These are phyloP conservation scores for Ochropacha duplaris DNA, from an alignment of 2,888 invertebrate genomes.

Conservation along the genomic window DNA sequence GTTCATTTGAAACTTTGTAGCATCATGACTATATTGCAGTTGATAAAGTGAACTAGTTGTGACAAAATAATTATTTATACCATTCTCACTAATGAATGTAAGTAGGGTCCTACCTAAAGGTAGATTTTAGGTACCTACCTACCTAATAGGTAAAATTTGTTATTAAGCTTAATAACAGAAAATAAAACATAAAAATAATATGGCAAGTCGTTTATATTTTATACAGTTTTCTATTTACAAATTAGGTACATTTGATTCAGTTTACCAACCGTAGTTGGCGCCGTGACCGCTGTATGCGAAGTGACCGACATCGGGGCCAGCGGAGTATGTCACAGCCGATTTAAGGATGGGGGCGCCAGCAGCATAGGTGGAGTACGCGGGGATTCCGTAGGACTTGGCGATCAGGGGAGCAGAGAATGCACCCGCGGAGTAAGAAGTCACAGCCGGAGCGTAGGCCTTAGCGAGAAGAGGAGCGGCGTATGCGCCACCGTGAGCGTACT, in stretches of 20 bases:
- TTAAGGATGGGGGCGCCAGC: conserved; percentile 62
- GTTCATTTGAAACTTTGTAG: background rate
- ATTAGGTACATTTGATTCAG: conserved; percentile 44
- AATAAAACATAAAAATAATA: conserved; percentile 28
- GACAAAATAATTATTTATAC: no score
- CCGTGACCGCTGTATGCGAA: conserved; percentile 85
- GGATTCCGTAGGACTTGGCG: conserved; percentile 36
- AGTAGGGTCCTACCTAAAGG: no score
- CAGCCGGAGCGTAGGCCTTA: conserved; percentile 43
- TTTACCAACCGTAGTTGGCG: conserved; percentile 86
- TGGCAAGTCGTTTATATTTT: conserved; percentile 44
- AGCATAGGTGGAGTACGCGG: conserved; percentile 52
- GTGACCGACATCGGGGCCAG: conserved; percentile 85
- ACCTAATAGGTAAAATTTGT: no score
- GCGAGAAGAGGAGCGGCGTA: conserved; percentile 61
- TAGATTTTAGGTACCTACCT: no score
- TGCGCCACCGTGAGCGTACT: conserved; percentile 54
- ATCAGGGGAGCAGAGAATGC: conserved; percentile 28
- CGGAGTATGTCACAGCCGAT: conserved; percentile 78
- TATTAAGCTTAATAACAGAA: background rate
- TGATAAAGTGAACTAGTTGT: no score
- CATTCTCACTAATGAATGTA: no score
- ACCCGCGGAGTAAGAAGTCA: conserved; percentile 47
- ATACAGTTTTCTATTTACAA: conserved; percentile 56
- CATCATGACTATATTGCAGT: no score